A percentile compares a stretch with the other conserved stretches of the same genome.
phyloP scores from a whole-genome alignment of 2,797 vertebrate species.

The Acanthis flammea region DNA sequence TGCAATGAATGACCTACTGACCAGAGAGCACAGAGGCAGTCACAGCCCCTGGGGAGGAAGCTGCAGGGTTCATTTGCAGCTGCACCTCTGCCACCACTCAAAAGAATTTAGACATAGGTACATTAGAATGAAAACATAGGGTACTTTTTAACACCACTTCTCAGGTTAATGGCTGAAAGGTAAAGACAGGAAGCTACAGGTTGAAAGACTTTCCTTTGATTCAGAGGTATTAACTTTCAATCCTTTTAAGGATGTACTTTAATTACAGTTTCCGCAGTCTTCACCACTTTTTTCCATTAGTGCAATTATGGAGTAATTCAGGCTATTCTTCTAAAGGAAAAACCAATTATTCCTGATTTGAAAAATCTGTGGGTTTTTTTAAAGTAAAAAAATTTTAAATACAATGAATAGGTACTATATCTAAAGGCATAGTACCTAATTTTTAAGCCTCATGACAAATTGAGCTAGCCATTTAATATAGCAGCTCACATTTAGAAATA shows the following conservation, averaged over 20 bases:
- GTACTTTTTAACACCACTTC: background rate
- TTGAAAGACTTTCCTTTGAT: constrained; percentile 48
- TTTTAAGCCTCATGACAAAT: background rate
- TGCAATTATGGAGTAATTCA: constrained; percentile 41
- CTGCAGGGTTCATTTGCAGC: background rate
- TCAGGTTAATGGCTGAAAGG: background rate
- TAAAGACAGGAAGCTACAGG: background rate
- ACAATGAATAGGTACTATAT: background rate
- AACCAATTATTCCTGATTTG: constrained; percentile 25
- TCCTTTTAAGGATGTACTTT: constrained; percentile 38
- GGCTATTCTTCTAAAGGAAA: constrained; percentile 33
- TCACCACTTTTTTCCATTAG: constrained; percentile 4
- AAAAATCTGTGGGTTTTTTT: background rate
- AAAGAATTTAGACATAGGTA: background rate
- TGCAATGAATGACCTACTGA: background rate
- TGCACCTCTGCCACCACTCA: background rate
- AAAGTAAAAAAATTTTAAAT: background rate
- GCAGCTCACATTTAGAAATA: background rate
- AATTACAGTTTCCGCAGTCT: constrained; percentile 26
- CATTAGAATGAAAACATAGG: background rate
- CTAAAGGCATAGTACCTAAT: background rate
- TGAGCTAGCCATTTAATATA: background rate
- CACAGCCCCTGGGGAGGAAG: background rate
- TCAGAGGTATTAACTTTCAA: constrained; percentile 37
- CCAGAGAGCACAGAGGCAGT: background rate